Conservation (phyloP, 1,140 invertebrate genomes). For the Drosophila nasuta region DNA sequence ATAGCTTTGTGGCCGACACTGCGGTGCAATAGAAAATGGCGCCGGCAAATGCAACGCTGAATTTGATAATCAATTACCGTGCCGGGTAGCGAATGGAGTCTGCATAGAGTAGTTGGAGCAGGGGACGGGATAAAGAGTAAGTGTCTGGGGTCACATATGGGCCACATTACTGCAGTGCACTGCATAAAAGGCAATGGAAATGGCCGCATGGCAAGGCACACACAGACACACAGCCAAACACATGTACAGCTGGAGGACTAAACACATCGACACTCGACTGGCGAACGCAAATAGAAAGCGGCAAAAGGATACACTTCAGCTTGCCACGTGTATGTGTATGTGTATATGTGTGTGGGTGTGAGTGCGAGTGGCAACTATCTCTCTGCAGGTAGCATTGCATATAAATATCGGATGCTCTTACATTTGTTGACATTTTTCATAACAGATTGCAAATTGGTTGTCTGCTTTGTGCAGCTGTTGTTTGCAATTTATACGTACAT, state of each 20-base stretch:
- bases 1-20: slow-evolving; percentile 46
- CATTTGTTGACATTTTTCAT: slow-evolving; percentile 74
- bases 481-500: slow-evolving; percentile 11
- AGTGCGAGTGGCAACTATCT: background rate
- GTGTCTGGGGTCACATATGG: slow-evolving; percentile 53
- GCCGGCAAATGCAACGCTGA: slow-evolving; percentile 69
- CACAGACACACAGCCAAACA: slow-evolving; percentile 34
- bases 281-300: slow-evolving; percentile 34
- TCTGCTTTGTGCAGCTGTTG: slow-evolving; percentile 60
- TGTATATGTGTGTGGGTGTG: slow-evolving; percentile 1
- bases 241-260: slow-evolving; percentile 27
- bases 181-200: slow-evolving; percentile 51
- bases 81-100: slow-evolving; percentile 24
- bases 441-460: slow-evolving; percentile 77
- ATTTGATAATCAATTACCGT: slow-evolving; percentile 81
- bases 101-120: slow-evolving; percentile 7
- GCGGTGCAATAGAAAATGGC: slow-evolving; percentile 31
- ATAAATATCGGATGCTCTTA: slow-evolving; percentile 66
- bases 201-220: slow-evolving; percentile 44
- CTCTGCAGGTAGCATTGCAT: slow-evolving; percentile 54
- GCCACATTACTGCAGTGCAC: slow-evolving; percentile 60
- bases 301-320: slow-evolving; percentile 40
- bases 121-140: background rate
- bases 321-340: background rate
- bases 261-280: slow-evolving; percentile 28